Evolutionary conservation across 2,888 invertebrate genomes (phyloP).

Genomic region (Pardosa pseudoannulata): DNA sequence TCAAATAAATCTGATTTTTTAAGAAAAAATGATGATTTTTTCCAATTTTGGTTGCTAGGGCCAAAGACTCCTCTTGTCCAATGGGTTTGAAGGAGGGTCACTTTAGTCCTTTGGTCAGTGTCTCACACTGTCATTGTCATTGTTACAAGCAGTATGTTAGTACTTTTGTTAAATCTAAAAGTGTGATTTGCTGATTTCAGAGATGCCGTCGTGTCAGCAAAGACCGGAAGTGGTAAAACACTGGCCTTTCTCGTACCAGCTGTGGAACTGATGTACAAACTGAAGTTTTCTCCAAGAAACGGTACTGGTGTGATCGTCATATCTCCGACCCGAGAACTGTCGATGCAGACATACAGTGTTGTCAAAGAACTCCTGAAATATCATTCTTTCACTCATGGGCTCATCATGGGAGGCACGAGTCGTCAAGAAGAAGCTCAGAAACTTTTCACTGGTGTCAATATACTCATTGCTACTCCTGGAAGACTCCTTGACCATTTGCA

Average conservation of each 20-base stretch:
- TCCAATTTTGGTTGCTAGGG: too few relatives aligned
- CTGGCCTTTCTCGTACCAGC: constrained; percentile 96
- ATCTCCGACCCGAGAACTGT: constrained; percentile 96
- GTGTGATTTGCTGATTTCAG: too few relatives aligned
- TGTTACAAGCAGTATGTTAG: too few relatives aligned
- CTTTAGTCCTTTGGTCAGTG: too few relatives aligned
- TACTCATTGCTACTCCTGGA: constrained; percentile 97
- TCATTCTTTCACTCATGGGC: constrained; percentile 91
- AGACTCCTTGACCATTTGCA: constrained; percentile 93
- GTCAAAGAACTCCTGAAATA: constrained; percentile 94
- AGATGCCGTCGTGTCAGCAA: constrained; percentile 94
- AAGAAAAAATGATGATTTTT: too few relatives aligned
- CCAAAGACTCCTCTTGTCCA: too few relatives aligned
- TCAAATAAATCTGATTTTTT: too few relatives aligned
- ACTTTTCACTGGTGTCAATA: constrained; percentile 91
- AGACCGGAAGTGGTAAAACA: constrained; percentile 98
- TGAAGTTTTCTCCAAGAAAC: constrained; percentile 94
- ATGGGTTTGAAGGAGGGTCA: too few relatives aligned
- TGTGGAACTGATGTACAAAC: constrained; percentile 91
- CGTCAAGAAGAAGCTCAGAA: constrained; percentile 93
- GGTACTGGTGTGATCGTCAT: constrained; percentile 95
- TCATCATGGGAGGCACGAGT: constrained; percentile 97
- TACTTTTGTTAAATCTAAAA: too few relatives aligned
- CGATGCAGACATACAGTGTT: constrained; percentile 98
- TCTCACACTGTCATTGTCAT: too few relatives aligned